These are phyloP conservation scores for Pollicipes pollicipes DNA, from an alignment of 1,140 invertebrate species.

Conservation along the genomic window DNA sequence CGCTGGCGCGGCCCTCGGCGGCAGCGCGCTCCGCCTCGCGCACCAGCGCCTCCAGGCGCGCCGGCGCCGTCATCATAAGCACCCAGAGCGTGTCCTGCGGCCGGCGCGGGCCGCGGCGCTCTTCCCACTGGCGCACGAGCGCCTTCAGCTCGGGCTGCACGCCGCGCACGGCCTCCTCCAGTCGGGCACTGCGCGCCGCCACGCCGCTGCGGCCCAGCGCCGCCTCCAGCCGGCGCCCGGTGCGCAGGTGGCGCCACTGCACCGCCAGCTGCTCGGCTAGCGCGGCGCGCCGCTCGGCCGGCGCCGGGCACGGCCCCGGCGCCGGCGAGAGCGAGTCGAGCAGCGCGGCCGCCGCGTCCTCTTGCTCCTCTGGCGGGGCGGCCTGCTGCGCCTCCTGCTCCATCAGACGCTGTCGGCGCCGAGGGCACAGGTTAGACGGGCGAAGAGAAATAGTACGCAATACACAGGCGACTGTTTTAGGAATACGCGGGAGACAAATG, in stretches of 20 bases:
- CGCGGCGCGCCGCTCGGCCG: background rate
- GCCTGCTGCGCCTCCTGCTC: background rate
- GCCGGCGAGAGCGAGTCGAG: background rate
- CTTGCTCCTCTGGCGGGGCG: background rate
- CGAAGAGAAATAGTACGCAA: too few species aligned
- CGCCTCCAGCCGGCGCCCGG: background rate
- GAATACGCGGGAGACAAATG: too few species aligned
- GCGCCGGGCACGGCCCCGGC: too few species aligned
- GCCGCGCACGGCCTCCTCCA: background rate
- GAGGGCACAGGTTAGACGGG: too few species aligned
- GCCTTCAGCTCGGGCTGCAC: slow-evolving; percentile 1
- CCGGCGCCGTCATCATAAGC: background rate
- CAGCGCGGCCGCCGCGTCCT: background rate
- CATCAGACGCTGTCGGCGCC: slow-evolving; percentile 1
- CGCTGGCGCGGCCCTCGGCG: background rate
- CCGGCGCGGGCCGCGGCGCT: background rate
- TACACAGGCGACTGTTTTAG: too few species aligned
- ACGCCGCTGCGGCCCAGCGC: background rate
- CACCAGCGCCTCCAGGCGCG: background rate
- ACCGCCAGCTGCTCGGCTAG: background rate
- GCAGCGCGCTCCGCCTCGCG: background rate
- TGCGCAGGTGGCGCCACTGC: background rate
- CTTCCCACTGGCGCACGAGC: background rate
- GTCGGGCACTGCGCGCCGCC: too few species aligned
- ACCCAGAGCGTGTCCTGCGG: background rate